These are phyloP conservation scores for Argyrosomus japonicus DNA, from an alignment of 2,113 vertebrate species.

Conservation along the genomic window DNA sequence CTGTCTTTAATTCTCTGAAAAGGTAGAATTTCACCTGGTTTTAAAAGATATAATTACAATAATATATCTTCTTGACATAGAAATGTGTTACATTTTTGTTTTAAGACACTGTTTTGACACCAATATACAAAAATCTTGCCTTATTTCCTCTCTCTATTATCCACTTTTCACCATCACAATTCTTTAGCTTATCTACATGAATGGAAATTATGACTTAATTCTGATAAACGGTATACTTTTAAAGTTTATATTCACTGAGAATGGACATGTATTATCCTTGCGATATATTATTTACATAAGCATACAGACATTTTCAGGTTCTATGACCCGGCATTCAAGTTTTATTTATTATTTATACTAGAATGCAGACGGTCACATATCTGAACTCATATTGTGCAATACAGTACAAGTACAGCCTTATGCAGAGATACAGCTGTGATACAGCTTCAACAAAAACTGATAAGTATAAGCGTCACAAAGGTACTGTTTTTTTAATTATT, in stretches of 20 bases:
- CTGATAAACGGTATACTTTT: not conserved
- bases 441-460: not conserved
- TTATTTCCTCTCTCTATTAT: not conserved
- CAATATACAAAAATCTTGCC: not conserved
- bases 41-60: not conserved
- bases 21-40: not conserved
- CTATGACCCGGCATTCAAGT: not conserved
- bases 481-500: not conserved
- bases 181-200: not conserved
- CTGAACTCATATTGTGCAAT: not conserved
- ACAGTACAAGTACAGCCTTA: not conserved
- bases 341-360: not conserved
- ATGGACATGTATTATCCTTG: not conserved
- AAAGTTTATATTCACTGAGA: slow-evolving; percentile 1
- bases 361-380: not conserved
- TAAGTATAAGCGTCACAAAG: not conserved
- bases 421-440: not conserved
- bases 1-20: not conserved
- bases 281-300: not conserved
- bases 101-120: not conserved
- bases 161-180: not conserved
- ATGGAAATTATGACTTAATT: not conserved
- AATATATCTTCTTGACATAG: not conserved
- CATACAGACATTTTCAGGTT: not conserved
- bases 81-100: not conserved